Base-by-base conservation (phyloP, 1,140 invertebrate species). In the Globodera rostochiensis region DNA sequence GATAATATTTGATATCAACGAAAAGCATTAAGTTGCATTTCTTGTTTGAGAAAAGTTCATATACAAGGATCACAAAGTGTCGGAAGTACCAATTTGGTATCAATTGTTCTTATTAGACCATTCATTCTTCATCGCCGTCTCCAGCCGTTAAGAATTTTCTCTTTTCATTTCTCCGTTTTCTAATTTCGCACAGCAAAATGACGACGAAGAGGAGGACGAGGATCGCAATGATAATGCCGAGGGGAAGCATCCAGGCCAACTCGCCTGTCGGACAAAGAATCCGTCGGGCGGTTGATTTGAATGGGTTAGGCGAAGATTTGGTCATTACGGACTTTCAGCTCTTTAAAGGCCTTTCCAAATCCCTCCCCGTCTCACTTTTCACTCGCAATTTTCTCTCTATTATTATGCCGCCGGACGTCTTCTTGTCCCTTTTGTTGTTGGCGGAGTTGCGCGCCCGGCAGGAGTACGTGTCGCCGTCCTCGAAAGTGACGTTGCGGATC, bases 171-270 rank as follows among this genome's bases (percentile, higher is more conserved):
- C 82, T 69, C 49, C 77, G 60, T 71, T 84, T 85, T 70, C 71
- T 57, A 49, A 85, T 73, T 77, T 84, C 83, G 47, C 83, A 84
- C 7, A 84, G 36, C 36, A 85, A 25, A 73, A 84, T 84, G 9
- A 80, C 74, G 57, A 84, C 45, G 36, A 75, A 49, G 36, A 84
- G 73, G 9, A 85, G 46, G 9, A 85, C 70, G 1, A 84, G 15
- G 6, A 75, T 75, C n/a, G 49, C 64, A 53, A 84, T 50, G 74
- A 84, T 84, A 25, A 84, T 49, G 19, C 66, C 13, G 15, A 84
- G 60, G 47, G 83, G 83, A n/a, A 73, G 60, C 8, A 84, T 21
- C 83, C 83, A 84, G 21, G 84, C 80, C 15, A 84, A 71, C 36
- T 85, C 64, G 64, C 82, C 82, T 83, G 3, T 66, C 25, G n/a